Conservation (phyloP, 2,113 vertebrate genomes). For the Anseranas semipalmata region DNA sequence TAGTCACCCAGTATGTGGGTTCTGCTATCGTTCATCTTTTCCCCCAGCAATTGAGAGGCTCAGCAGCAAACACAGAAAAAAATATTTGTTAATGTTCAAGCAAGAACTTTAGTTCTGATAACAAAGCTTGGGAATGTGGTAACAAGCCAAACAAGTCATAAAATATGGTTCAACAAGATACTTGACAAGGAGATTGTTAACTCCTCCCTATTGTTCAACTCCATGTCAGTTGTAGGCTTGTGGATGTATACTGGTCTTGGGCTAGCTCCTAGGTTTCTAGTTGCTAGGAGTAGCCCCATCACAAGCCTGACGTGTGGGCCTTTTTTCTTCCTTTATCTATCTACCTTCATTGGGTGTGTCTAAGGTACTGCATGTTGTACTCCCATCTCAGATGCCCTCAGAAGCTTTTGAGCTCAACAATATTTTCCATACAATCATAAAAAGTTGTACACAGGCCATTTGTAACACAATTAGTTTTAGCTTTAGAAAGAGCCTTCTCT, state of each 20-base stretch:
- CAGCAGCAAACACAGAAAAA: background rate
- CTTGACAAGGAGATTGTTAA: fast-evolving
- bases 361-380: background rate
- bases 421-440: background rate
- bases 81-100: background rate
- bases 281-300: background rate
- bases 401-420: background rate
- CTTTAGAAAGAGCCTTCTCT: background rate
- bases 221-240: background rate
- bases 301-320: fast-evolving
- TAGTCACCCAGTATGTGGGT: background rate
- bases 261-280: background rate
- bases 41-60: background rate
- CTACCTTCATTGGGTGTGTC: background rate
- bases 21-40: background rate
- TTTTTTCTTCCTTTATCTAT: background rate
- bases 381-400: background rate
- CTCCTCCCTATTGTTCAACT: background rate
- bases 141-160: background rate
- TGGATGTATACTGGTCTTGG: background rate
- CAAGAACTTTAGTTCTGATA: background rate
- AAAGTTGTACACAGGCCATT: background rate
- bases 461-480: background rate
- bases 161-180: background rate
- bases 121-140: background rate